Evolutionary conservation across 2,113 vertebrate genomes (phyloP), one percentile per base, ranked within the genome.

Genomic region (Crotalus helleri): DNA sequence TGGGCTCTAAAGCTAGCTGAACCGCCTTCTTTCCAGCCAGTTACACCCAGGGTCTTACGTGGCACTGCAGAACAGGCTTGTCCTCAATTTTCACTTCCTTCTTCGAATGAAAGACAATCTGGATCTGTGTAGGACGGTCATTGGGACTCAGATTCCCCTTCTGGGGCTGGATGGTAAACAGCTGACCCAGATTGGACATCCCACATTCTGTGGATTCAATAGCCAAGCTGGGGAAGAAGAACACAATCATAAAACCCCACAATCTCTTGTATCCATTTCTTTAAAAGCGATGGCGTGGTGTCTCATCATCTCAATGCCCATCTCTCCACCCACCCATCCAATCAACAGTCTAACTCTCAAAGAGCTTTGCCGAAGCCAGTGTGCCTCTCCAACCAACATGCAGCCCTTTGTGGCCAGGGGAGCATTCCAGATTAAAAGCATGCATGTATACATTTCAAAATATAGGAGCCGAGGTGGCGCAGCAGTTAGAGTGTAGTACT

Each of bases 41-140:
- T 54, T 9, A 21, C n/a, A 87, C 49, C n/a, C 29, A 15, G 49
- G 13, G 44, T 81, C 97, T 96, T 94, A 99, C 99, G 97, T 99
- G 98, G 95, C 98, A 99, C 17, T 85, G 92, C 51, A 99, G 95
- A 95, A 99, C 23, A 19, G 98, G 96, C 13, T 98, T 97, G 33
- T 98, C 97, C 85, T 93, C 96, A 0, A 99, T 95, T 1, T 69
- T 94, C 7, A 99, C 87, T 94, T 99, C 98, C 23, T n/a, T 95
- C 64, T 91, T 97, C 23, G 98, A 97, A 53, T 93, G 97, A 94
- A 98, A 99, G 86, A 94, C 0, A 4, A 99, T 92, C 88, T 98
- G 97, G 49, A 99, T 94, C 2, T 90, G 93, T 19, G 95, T 95
- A 10, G 96, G 92, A n/a, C 97, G 97, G 39, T 98, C 97, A 0